These are phyloP conservation scores for Habropoda laboriosa DNA, from an alignment of 1,140 invertebrate genomes.

Conservation along the genomic window DNA sequence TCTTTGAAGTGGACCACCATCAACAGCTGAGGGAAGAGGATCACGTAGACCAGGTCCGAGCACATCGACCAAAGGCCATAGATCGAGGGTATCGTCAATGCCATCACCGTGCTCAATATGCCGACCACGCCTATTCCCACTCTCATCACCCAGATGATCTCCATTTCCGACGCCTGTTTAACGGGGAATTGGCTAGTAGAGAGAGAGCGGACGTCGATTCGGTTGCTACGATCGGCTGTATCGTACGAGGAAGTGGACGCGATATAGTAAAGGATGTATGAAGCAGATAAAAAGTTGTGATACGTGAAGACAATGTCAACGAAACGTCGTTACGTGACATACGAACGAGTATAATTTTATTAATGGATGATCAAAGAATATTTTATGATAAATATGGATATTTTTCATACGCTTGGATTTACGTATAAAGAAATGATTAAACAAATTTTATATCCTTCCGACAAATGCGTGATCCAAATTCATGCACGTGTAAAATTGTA, in stretches of 20 bases:
- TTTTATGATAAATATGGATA: not conserved
- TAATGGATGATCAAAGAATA: not conserved
- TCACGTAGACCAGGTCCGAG: conserved; percentile 98
- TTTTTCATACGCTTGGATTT: not conserved
- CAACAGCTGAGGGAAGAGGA: conserved; percentile 98
- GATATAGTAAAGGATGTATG: not conserved
- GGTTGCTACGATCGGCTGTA: conserved; percentile 7
- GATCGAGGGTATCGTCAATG: conserved; percentile 97
- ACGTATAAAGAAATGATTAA: no score
- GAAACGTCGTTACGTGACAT: not conserved
- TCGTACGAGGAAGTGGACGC: not conserved
- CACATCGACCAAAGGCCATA: conserved; percentile 99
- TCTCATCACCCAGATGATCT: conserved; percentile 99
- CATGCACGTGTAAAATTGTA: not conserved
- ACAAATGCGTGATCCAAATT: not conserved
- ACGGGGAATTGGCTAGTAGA: conserved; percentile 33
- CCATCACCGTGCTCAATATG: conserved; percentile 95
- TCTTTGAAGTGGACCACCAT: conserved; percentile 98
- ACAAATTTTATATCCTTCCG: not conserved
- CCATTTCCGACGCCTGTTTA: conserved; percentile 93
- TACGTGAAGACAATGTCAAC: not conserved
- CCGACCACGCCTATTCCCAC: conserved; percentile 96
- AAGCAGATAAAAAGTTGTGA: not conserved
- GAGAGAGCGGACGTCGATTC: not conserved
- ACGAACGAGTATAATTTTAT: not conserved